phyloP scores from a whole-genome alignment of 2,113 vertebrate genomes.

The Phodopus roborovskii region DNA sequence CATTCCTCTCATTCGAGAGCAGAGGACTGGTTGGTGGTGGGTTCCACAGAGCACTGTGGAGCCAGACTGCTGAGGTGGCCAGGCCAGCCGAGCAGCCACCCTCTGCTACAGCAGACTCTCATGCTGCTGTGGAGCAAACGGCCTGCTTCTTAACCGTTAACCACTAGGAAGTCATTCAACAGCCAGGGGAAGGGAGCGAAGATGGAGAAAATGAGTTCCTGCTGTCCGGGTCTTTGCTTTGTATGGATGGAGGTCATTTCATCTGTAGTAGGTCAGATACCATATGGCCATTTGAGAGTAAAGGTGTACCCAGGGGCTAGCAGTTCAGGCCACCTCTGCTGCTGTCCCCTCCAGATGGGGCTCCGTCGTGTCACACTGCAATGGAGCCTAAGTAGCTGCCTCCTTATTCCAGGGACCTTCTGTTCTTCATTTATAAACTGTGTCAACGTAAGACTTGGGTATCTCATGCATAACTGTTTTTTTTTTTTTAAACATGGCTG shows the following conservation, averaged over 20 bases:
- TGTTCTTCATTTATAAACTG: conserved; percentile 22
- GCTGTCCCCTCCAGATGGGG: neutral
- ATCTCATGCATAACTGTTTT: neutral
- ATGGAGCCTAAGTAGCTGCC: neutral
- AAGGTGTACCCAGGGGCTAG: neutral
- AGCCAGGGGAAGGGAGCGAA: neutral
- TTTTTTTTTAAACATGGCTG: conserved; percentile 31
- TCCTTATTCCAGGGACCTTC: neutral
- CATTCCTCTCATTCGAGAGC: neutral
- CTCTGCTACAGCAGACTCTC: neutral
- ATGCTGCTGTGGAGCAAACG: neutral
- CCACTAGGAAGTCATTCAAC: conserved; percentile 15
- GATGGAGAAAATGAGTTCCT: neutral
- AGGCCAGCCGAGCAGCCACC: neutral
- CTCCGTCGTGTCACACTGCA: neutral
- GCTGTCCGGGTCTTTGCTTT: neutral
- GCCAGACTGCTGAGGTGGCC: neutral
- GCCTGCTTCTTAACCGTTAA: neutral
- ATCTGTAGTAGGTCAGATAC: neutral
- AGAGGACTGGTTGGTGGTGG: neutral
- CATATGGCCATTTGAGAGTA: neutral
- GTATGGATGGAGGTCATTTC: neutral
- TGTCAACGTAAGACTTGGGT: neutral
- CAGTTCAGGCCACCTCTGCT: neutral
- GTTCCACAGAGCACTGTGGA: neutral